Evolutionary conservation across 2,888 invertebrate genomes (phyloP).

Genomic region (Hirtodrosophila cameraria): DNA sequence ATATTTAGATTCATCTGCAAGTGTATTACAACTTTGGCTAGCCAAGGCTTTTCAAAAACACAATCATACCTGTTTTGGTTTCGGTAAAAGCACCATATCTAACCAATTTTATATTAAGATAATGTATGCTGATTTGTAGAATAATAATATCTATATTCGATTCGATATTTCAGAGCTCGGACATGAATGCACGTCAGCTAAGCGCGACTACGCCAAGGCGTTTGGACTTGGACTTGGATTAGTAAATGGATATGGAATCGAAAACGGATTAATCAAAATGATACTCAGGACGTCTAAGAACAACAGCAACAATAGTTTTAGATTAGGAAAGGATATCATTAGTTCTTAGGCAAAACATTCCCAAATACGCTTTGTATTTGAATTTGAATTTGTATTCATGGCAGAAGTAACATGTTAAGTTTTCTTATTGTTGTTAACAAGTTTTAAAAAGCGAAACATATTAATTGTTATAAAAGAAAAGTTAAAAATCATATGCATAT

Average conservation of each 20-base stretch:
- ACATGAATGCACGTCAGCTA: conserved; percentile 83
- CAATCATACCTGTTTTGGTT: neutral
- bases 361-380: conserved; percentile 45
- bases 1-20: neutral
- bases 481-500: conserved; percentile 29
- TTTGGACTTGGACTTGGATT: conserved; percentile 63
- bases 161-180: conserved; percentile 81
- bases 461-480: conserved; percentile 30
- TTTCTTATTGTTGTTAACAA: conserved; percentile 54
- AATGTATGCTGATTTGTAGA: neutral
- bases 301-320: conserved; percentile 56
- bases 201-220: conserved; percentile 81
- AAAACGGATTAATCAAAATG: conserved; percentile 23
- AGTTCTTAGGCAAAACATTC: conserved; percentile 68
- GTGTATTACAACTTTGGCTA: neutral
- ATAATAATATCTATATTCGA: neutral
- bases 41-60: neutral
- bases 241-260: conserved; percentile 65
- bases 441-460: conserved; percentile 8
- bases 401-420: conserved; percentile 68
- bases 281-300: conserved; percentile 60
- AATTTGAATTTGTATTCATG: conserved; percentile 71
- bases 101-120: too few relatives aligned
- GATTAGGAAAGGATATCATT: conserved; percentile 61
- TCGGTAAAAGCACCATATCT: neutral